Evolutionary conservation across 2,888 invertebrate species (phyloP).

Genomic region (Linyphia triangularis): DNA sequence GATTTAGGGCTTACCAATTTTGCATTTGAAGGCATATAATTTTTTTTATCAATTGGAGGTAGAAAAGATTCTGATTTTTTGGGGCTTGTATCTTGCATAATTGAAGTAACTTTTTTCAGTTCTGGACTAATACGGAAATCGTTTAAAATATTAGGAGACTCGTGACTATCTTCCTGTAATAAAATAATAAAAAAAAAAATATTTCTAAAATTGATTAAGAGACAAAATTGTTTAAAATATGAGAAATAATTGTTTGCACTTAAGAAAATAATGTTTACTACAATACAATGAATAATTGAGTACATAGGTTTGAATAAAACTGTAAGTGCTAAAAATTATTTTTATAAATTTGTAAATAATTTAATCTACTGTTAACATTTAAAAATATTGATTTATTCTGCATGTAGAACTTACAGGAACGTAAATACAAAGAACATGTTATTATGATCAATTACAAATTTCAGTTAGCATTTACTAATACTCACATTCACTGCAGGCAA

Average conservation of each 20-base stretch:
- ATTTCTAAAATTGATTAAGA: neutral
- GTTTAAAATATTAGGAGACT: constrained; percentile 31
- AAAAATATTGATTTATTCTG: no score
- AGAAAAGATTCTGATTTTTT: constrained; percentile 60
- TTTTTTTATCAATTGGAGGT: constrained; percentile 56
- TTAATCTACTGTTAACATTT: no score
- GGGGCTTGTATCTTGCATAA: neutral
- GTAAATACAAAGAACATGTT: neutral
- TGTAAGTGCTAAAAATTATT: no score
- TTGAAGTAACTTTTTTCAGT: constrained; percentile 16
- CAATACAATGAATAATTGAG: no score
- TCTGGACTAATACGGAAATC: constrained; percentile 38
- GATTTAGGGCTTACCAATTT: constrained; percentile 44
- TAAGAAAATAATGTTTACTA: no score
- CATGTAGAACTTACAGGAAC: neutral
- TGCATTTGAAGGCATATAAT: constrained; percentile 24
- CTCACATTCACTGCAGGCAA: constrained; percentile 64
- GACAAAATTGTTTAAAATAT: neutral
- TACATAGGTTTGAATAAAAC: no score
- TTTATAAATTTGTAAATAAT: no score
- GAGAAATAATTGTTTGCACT: no score
- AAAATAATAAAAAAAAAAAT: neutral
- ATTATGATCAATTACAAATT: neutral
- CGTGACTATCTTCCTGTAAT: constrained; percentile 45
- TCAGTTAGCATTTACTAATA: neutral